These are phyloP conservation scores for Cancer borealis DNA, from an alignment of 2,888 invertebrate species.

Conservation along the genomic window DNA sequence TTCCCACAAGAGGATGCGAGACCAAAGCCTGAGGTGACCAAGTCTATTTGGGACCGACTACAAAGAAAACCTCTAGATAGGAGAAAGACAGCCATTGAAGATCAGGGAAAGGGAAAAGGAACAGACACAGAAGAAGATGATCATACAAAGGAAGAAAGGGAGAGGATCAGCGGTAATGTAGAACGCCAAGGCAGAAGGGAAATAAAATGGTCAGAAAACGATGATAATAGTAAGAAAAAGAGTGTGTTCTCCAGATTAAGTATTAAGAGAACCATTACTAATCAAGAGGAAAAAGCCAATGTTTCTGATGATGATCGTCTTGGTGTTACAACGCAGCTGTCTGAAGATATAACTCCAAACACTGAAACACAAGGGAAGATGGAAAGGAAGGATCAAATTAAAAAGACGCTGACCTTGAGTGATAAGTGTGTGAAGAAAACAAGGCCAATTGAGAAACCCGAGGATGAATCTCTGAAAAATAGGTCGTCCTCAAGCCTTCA, in stretches of 20 bases:
- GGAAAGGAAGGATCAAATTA: background rate
- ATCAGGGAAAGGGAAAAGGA: background rate
- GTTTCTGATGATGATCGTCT: background rate
- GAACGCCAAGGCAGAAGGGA: background rate
- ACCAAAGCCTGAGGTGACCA: background rate
- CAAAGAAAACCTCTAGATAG: background rate
- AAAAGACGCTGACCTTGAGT: background rate
- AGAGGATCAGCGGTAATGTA: background rate
- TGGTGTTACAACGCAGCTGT: background rate
- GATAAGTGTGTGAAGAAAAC: background rate
- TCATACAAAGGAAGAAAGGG: background rate
- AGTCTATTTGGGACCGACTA: background rate
- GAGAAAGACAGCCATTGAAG: background rate
- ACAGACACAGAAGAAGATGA: background rate
- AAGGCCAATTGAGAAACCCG: background rate
- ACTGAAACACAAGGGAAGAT: background rate
- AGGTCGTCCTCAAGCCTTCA: background rate
- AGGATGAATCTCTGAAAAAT: background rate
- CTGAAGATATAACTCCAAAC: background rate
- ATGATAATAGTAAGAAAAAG: background rate
- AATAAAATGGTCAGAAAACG: background rate
- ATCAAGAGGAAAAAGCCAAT: background rate
- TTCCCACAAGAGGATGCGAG: background rate
- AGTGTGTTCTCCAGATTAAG: slow-evolving; percentile 64
- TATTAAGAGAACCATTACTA: background rate